A percentile compares a stretch with the other conserved stretches of the same genome.
Conservation (phyloP, 35 echinoderm and acorn worm genomes). For the Apostichopus parvimensis region DNA sequence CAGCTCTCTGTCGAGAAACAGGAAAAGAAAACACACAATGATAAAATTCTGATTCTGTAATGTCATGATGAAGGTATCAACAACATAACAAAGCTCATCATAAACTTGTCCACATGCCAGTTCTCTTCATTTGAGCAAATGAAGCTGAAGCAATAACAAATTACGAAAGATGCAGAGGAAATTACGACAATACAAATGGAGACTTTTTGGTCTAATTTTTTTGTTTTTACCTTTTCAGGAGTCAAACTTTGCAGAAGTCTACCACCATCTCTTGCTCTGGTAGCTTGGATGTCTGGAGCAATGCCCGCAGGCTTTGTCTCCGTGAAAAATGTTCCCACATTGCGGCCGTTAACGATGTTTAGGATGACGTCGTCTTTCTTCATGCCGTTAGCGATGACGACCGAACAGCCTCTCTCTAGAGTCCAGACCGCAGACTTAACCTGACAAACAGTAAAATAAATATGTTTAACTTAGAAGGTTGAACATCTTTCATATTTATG, state of each 20-base stretch:
- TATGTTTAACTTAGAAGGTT: too few species aligned
- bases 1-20: conserved; percentile 75
- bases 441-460: conserved; percentile 28
- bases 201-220: not conserved
- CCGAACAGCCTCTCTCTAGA: conserved; percentile 84
- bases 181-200: not conserved
- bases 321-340: conserved; percentile 92
- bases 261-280: conserved; percentile 75
- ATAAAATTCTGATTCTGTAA: too few species aligned
- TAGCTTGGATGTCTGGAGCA: conserved; percentile 75
- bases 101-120: too few species aligned
- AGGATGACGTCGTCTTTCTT: conserved; percentile 65
- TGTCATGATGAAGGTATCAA: too few species aligned
- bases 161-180: not conserved
- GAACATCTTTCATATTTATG: too few species aligned
- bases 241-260: conserved; percentile 75
- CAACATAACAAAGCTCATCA: too few species aligned
- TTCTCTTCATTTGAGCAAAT: too few species aligned
- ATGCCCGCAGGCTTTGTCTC: conserved; percentile 77
- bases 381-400: conserved; percentile 94
- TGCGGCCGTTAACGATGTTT: conserved; percentile 81
- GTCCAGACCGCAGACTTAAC: conserved; percentile 98
- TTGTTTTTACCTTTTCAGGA: conserved; percentile 75
- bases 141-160: too few species aligned
- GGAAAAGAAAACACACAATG: not conserved